phyloP scores from a whole-genome alignment of 2,113 vertebrate species.

The Sus scrofa region T2T-Sscrofa CM000812.6:71800001-71800500 shows the following conservation, averaged over 20 bases:
- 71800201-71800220: neutral
- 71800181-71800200: neutral
- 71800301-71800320: neutral
- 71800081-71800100: neutral
- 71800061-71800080: conserved; percentile 11
- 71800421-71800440: neutral
- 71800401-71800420: neutral
- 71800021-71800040: neutral
- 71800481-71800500: too few relatives aligned
- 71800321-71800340: neutral
- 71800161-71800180: neutral
- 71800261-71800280: neutral
- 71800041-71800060: neutral
- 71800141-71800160: neutral
- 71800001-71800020: neutral
- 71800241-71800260: neutral
- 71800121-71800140: neutral
- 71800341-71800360: neutral
- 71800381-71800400: neutral
- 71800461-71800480: neutral
- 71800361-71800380: neutral
- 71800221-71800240: neutral
- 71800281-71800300: neutral
- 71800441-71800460: neutral
- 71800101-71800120: neutral